A percentile compares a stretch with the other conserved stretches of the same genome.
Evolutionary conservation across 1,140 invertebrate genomes (phyloP).

Genomic region (Camponotus vicinus): DNA sequence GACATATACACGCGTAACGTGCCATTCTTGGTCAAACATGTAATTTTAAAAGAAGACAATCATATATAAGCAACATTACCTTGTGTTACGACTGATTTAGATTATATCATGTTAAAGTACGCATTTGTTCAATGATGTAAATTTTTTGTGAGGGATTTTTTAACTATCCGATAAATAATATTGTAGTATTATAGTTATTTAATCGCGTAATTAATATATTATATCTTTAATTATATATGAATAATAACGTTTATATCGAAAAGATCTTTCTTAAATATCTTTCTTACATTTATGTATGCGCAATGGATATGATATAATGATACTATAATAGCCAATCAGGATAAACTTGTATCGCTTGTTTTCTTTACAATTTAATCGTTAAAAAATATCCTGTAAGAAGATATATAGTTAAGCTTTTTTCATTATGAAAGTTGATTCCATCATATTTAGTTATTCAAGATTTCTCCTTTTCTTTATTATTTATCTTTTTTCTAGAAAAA

Average conservation of each 20-base stretch:
- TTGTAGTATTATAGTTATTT: constrained; percentile 11
- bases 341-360: not conserved
- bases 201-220: not conserved
- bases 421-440: not conserved
- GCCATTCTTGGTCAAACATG: constrained; percentile 21
- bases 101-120: not conserved
- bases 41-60: constrained; percentile 9
- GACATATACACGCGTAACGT: constrained; percentile 9
- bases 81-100: constrained; percentile 9
- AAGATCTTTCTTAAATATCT: not conserved
- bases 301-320: not conserved
- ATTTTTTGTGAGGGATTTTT: constrained; percentile 9
- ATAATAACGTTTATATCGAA: not conserved
- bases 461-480: not conserved
- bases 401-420: not conserved
- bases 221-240: not conserved
- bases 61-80: not conserved
- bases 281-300: not conserved
- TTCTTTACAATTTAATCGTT: not conserved
- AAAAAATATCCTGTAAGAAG: not conserved
- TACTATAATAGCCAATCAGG: not conserved
- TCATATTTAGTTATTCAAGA: not conserved
- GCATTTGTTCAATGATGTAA: constrained; percentile 7
- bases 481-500: not conserved
- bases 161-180: constrained; percentile 1